Evolutionary conservation across 2,888 invertebrate genomes (phyloP), one percentile per base, ranked within the genome.

Genomic region (Diachrysia chrysitis): DNA sequence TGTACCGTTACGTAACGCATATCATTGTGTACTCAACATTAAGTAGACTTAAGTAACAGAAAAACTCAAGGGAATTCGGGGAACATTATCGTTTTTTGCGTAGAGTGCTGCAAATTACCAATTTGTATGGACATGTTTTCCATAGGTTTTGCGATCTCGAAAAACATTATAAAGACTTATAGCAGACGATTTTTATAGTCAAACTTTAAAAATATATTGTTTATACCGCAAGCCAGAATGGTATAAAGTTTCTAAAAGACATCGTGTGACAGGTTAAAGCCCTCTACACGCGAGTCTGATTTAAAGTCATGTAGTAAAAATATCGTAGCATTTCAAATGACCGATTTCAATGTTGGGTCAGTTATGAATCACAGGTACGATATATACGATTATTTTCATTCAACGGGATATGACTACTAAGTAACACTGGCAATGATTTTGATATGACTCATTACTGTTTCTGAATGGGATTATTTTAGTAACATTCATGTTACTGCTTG

Each of bases 401-500:
- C 66, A 73, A 58, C 64, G 65, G 64, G 61, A 68, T 69, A 62
- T 67, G 58, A 69, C 42, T 66, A 63, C 74, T 62, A 62, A 64
- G 72, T 79, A 70, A 63, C 60, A 61, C 37, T 69, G 76, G 69
- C 63, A 71, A 23, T 72, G 65, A 67, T 65, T 69, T 60, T 65
- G 42, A 46, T 55, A 66, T 78, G 79, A 78, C 10, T 73, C 76
- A 79, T 76, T 69, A 71, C 60, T 42, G 57, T 54, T 71, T 73
- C 65, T 76, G 73, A 79, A 79, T 79, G 78, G 57, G 37, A 65
- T 71, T 79, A 79, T 78, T 78, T 78, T 66, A 48, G 79, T 67
- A 76, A 76, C 66, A 73, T 72, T 73, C 66, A 66, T 72, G 69
- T 72, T 76, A 69, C 64, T 69, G 57, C 63, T 72, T 72, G 69